These are phyloP conservation scores for Phymanthus crucifer DNA, from an alignment of 92 coral and sea anemone genomes.

Conservation along the genomic window DNA sequence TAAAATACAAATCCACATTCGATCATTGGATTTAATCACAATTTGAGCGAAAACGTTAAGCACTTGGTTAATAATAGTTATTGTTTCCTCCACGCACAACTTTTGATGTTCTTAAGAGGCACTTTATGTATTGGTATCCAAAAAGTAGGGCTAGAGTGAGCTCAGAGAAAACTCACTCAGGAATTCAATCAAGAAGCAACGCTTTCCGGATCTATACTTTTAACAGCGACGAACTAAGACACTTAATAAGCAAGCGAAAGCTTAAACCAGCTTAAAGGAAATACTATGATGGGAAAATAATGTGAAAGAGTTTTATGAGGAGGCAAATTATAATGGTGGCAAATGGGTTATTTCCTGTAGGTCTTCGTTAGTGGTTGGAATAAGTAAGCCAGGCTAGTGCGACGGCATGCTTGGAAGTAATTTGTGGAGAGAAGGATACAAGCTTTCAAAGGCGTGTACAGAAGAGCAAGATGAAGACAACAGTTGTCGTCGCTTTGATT, in stretches of 20 bases:
- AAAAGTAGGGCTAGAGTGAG: not conserved
- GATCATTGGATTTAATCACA: too few relatives aligned
- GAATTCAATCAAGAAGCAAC: not conserved
- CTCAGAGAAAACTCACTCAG: not conserved
- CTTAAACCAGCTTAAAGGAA: not conserved
- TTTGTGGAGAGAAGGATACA: not conserved
- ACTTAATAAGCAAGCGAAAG: not conserved
- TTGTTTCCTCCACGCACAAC: not conserved
- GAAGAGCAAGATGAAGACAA: not conserved
- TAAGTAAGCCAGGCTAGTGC: not conserved
- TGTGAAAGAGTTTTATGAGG: not conserved
- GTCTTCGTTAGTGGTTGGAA: not conserved
- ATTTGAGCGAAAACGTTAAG: not conserved
- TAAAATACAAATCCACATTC: too few relatives aligned
- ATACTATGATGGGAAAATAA: not conserved
- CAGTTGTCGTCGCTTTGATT: not conserved
- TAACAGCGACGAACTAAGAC: too few relatives aligned
- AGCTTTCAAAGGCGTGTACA: not conserved
- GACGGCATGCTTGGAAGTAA: not conserved
- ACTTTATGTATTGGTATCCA: not conserved
- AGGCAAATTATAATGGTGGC: not conserved
- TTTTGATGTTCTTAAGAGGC: too few relatives aligned
- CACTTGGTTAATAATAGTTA: not conserved
- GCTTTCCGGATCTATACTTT: not conserved
- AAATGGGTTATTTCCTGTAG: not conserved